phyloP scores from a whole-genome alignment of 2,797 vertebrate species.

The Cuculus canorus region DNA sequence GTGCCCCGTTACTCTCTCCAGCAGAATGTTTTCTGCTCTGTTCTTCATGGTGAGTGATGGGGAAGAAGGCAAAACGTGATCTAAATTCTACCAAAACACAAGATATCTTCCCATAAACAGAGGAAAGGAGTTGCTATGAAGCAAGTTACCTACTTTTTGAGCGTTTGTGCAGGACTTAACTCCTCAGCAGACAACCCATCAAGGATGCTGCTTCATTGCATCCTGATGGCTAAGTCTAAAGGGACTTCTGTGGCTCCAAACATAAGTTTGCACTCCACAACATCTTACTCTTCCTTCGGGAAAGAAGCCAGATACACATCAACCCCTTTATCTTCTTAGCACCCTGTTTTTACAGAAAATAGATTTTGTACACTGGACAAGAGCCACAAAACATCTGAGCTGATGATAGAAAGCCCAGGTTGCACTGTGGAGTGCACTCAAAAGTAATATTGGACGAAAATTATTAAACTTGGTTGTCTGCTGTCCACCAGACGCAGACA shows the following conservation, averaged over 20 bases:
- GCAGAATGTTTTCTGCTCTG: background rate
- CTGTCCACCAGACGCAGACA: background rate
- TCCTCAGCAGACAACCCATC: background rate
- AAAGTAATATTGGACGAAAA: background rate
- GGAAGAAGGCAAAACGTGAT: accelerated
- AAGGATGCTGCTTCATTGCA: background rate
- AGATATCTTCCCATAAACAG: background rate
- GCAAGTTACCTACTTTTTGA: background rate
- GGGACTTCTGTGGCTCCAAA: background rate
- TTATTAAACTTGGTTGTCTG: background rate
- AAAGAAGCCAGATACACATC: background rate
- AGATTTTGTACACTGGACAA: background rate
- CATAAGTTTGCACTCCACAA: background rate
- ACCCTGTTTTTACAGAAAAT: background rate
- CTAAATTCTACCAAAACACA: background rate
- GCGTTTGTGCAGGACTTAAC: background rate
- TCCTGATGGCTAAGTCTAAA: background rate
- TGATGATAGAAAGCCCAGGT: background rate
- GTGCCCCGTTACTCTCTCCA: background rate
- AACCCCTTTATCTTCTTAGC: background rate
- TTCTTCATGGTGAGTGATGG: background rate
- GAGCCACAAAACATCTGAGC: background rate
- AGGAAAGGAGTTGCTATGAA: background rate
- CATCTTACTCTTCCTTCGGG: background rate
- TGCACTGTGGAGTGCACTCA: accelerated